A percentile compares a stretch with the other conserved stretches of the same genome.
These are phyloP conservation scores for Holacanthus passer DNA, from an alignment of 2,113 vertebrate species.

Conservation along the genomic window DNA sequence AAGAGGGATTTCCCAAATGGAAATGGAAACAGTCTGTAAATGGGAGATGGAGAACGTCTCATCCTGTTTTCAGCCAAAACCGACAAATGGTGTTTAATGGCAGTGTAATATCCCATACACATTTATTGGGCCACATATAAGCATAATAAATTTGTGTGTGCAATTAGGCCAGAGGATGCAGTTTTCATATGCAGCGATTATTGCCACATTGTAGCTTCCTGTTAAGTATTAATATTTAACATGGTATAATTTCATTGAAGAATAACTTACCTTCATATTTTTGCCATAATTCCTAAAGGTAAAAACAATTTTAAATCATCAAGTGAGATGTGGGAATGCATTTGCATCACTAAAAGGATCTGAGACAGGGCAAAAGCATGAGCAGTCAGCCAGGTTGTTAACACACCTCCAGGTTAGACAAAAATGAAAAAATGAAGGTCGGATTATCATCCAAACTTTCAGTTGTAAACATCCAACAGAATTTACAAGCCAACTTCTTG, in stretches of 20 bases:
- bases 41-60: not conserved
- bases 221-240: not conserved
- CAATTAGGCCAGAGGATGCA: not conserved
- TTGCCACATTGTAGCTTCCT: not conserved
- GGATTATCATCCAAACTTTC: not conserved
- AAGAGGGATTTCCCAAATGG: slow-evolving; percentile 49
- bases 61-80: slow-evolving; percentile 28
- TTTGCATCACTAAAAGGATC: not conserved
- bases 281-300: not conserved
- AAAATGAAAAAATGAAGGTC: not conserved
- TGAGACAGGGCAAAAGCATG: not conserved
- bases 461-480: not conserved
- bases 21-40: slow-evolving; percentile 25
- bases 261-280: not conserved
- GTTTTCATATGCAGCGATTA: not conserved
- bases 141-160: not conserved
- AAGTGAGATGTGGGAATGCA: not conserved
- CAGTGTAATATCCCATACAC: slow-evolving; percentile 3
- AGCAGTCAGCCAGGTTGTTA: not conserved
- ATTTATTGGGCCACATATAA: slow-evolving; percentile 1
- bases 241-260: not conserved
- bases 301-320: not conserved
- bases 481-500: not conserved
- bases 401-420: not conserved
- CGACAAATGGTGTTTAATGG: slow-evolving; percentile 23